Base-by-base conservation (phyloP, 2,888 invertebrate species). In the Arge pagana region DNA sequence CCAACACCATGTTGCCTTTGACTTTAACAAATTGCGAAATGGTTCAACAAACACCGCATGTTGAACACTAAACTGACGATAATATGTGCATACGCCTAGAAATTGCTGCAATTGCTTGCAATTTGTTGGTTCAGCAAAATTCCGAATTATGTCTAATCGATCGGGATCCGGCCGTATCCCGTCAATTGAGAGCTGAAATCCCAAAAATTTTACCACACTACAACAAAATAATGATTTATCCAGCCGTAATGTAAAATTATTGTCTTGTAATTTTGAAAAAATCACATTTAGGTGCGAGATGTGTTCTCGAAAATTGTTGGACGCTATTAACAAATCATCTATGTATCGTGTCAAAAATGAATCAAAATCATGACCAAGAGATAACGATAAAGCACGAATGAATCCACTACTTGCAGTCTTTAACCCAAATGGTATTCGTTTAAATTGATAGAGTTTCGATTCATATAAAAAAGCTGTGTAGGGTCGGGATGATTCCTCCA, bases 321-420 rank as follows among this genome's bases (percentile, higher is more conserved):
- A 68, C 0, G 60, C 58, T 1, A 70, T 56, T 6, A 70, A 42
- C 7, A 70, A 41, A 45, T 71, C 70, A 55, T 70, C 68, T 13
- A 70, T 54, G 37, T 70, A 67, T 31, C 58, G 59, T 11, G 54
- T 18, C 4, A 57, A 48, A 52, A 62, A 67, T 26, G 55, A 40
- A 3, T 54, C 37, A 11, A 64, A 50, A 40, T 63, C 62, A 2
- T 62, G 58, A 1, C 66, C 68, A 3, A 72, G 41, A 4, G 59
- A 52, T 7, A 56, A 10, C 13, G 58, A 56, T n/a, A 68, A 31
- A 2, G 61, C 55, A 4, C 59, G 23, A 10, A 64, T 58, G 31
- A 68, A 67, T 1, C 60, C 62, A 8, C 55, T 59, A 3, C 64
- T 61, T 3, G 61, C 62, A 0, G 62, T 64, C 30, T 33, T 39